Base-by-base conservation (phyloP, 2,888 invertebrate genomes). In the Mactromeris polynyma region DNA sequence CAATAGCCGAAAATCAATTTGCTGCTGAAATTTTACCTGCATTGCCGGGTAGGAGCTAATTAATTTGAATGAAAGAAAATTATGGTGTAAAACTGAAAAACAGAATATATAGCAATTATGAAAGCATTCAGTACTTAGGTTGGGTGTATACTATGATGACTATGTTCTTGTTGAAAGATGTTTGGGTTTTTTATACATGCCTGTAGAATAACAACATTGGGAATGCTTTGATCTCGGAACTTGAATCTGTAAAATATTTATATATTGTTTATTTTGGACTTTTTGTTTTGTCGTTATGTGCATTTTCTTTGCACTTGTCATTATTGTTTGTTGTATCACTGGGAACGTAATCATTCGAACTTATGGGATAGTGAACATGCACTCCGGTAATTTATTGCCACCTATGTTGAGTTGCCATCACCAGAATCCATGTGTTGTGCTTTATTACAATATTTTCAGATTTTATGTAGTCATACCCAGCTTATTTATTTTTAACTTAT, bases 1-100 rank as follows among this genome's bases (percentile, higher is more conserved):
- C 26, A 26, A 80, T 17, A 80, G 11, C n/a, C 46, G 31, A 46
- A 46, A 80, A 46, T 80, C 42, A 46, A 46, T 80, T 80, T 80
- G 42, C 80, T 80, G 80, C 46, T 46, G n/a, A 46, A 80, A 80
- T 46, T 46, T 80, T 80, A 80, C 80, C 80, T 80, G 46, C 46
- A 26, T 26, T 4, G 3, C 21, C 42, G 40, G 17, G 80, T 31
- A 46, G 46, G 46, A 21, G 46, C n/a, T 80, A 78, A 78, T 78
- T 80, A 46, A 80, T 80, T 80, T 46, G 3, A 80, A 40, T 46
- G 26, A 46, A n/a, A 80, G 31, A 46, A 46, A 46, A 46, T 46
- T 80, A 11, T n/a, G n/a, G 26, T 40, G 46, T n/a, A 26, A 14
- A 80, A 26, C n/a, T 46, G 46, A 33, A 54, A 81, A 54, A 81